Conservation (phyloP, 2,113 vertebrate species). For the Suncus etruscus region DNA sequence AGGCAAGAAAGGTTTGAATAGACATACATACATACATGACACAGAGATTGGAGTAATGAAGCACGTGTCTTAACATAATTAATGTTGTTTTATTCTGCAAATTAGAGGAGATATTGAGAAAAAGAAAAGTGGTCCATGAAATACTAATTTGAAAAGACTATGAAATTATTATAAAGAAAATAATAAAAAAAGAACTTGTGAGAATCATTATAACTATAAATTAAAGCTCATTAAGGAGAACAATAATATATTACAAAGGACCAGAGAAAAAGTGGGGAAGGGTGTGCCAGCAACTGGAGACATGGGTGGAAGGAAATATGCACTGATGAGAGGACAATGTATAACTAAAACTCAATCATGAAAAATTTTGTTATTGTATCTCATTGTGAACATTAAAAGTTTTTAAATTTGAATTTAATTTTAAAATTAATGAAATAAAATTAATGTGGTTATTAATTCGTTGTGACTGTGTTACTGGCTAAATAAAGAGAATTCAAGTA, state of each 20-base stretch:
- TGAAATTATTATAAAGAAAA: not conserved
- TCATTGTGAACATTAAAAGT: too few species aligned
- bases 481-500: too few species aligned
- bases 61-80: not conserved
- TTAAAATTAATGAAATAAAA: too few species aligned
- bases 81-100: not conserved
- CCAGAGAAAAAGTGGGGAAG: too few species aligned
- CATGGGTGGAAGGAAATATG: too few species aligned
- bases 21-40: not conserved
- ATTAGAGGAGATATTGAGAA: not conserved
- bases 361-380: too few species aligned
- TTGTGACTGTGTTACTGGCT: too few species aligned
- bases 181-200: not conserved
- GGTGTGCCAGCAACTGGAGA: too few species aligned
- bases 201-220: not conserved
- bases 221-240: not conserved
- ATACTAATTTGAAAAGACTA: not conserved
- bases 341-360: too few species aligned
- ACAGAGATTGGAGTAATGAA: not conserved
- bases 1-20: not conserved
- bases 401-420: too few species aligned
- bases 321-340: too few species aligned
- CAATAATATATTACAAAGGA: not conserved
- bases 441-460: too few species aligned
- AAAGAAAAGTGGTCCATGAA: not conserved